Percentiles rank a stretch among this genome's conserved stretches.
Evolutionary conservation across 1,140 invertebrate species (phyloP).

Genomic region (Drosophila equinoxialis): DNA sequence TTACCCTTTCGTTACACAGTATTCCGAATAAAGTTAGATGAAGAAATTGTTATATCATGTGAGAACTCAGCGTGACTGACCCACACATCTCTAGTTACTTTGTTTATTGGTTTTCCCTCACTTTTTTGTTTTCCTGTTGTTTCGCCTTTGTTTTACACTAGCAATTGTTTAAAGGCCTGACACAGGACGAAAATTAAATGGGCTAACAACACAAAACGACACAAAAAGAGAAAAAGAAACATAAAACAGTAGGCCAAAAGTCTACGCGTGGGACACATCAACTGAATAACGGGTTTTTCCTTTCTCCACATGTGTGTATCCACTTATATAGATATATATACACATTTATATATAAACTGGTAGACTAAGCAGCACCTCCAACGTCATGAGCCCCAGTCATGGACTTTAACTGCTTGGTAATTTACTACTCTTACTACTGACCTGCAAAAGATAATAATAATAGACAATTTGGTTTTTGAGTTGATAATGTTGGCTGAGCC

Average conservation of each 20-base stretch:
- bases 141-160: conserved; percentile 21
- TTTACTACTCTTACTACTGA: conserved; percentile 9
- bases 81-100: not conserved
- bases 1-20: too few relatives aligned
- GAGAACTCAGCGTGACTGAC: not conserved
- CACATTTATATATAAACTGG: not conserved
- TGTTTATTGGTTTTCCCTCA: not conserved
- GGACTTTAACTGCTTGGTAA: conserved; percentile 14
- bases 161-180: conserved; percentile 58
- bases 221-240: conserved; percentile 11
- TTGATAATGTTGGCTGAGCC: conserved; percentile 2
- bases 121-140: not conserved
- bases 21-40: too few relatives aligned
- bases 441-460: conserved; percentile 17
- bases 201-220: conserved; percentile 24
- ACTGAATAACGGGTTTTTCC: conserved; percentile 28
- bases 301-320: not conserved
- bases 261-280: conserved; percentile 10
- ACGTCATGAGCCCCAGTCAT: not conserved
- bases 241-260: conserved; percentile 7
- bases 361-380: not conserved
- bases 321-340: not conserved
- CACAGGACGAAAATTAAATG: conserved; percentile 49
- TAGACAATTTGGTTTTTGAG: conserved; percentile 18
- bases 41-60: too few relatives aligned